Evolutionary conservation across 2,888 invertebrate genomes (phyloP).

Genomic region (Bimastos eiseni): DNA sequence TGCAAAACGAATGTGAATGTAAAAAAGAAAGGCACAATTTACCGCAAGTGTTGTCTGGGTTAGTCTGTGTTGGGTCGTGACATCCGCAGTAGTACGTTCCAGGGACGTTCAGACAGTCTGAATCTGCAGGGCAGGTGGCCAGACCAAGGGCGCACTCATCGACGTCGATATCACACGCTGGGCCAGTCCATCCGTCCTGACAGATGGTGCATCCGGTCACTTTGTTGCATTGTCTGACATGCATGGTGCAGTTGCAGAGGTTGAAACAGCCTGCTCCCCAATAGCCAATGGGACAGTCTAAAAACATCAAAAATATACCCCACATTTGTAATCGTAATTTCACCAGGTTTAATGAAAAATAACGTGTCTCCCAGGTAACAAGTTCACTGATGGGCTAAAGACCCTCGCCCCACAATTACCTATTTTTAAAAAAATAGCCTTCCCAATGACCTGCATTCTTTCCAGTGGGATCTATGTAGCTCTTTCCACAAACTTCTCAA

Average conservation of each 20-base stretch:
- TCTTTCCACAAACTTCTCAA: no score
- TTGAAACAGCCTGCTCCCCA: conserved; percentile 29
- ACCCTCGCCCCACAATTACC: not conserved
- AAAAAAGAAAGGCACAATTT: not conserved
- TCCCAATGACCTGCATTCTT: no score
- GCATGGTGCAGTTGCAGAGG: conserved; percentile 25
- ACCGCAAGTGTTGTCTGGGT: conserved; percentile 22
- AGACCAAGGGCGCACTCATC: conserved; percentile 22
- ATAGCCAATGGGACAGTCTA: conserved; percentile 22
- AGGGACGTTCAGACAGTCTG: conserved; percentile 16
- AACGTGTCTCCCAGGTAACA: not conserved
- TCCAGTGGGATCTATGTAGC: no score
- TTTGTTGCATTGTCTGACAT: conserved; percentile 19
- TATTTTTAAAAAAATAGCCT: no score
- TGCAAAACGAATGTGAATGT: not conserved
- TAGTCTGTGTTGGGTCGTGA: conserved; percentile 8
- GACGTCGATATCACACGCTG: not conserved
- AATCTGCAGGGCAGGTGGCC: not conserved
- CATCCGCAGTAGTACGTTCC: conserved; percentile 27
- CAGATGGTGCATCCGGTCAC: conserved; percentile 31
- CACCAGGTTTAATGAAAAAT: not conserved
- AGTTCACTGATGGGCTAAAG: not conserved
- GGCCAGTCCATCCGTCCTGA: conserved; percentile 25
- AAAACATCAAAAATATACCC: not conserved
- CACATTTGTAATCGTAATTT: not conserved